Evolutionary conservation across 2,797 vertebrate genomes (phyloP).

Genomic region (Tapirus indicus): DNA sequence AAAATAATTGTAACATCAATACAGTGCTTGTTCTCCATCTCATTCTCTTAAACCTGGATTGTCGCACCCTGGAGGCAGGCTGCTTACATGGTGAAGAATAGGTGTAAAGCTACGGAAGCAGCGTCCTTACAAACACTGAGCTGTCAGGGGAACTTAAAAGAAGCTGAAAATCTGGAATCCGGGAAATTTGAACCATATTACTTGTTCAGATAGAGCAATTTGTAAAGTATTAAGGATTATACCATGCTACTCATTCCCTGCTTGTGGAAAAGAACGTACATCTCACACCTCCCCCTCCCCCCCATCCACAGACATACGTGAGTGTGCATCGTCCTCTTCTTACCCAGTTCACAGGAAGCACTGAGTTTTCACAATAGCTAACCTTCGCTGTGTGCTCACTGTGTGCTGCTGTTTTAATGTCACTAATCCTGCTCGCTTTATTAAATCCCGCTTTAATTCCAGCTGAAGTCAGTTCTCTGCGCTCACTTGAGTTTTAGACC

Average conservation of each 20-base stretch:
- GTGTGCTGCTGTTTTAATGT: accelerated
- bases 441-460: too few species aligned
- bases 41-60: not conserved
- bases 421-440: accelerated
- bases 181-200: accelerated
- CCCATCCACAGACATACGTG: not conserved
- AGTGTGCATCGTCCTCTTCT: not conserved
- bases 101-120: accelerated
- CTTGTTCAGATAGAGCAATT: not conserved
- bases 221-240: accelerated
- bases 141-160: not conserved
- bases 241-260: accelerated
- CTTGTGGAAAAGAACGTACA: not conserved
- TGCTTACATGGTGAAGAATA: accelerated
- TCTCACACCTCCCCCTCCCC: accelerated
- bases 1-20: not conserved
- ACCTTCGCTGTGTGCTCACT: not conserved
- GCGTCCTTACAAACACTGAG: accelerated
- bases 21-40: not conserved
- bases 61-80: accelerated
- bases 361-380: not conserved
- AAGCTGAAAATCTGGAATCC: accelerated
- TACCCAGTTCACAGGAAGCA: accelerated
- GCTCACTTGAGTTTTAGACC: accelerated
- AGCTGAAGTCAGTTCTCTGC: accelerated